phyloP scores from a whole-genome alignment of 2,797 vertebrate species.

The Lithobates pipiens region DNA sequence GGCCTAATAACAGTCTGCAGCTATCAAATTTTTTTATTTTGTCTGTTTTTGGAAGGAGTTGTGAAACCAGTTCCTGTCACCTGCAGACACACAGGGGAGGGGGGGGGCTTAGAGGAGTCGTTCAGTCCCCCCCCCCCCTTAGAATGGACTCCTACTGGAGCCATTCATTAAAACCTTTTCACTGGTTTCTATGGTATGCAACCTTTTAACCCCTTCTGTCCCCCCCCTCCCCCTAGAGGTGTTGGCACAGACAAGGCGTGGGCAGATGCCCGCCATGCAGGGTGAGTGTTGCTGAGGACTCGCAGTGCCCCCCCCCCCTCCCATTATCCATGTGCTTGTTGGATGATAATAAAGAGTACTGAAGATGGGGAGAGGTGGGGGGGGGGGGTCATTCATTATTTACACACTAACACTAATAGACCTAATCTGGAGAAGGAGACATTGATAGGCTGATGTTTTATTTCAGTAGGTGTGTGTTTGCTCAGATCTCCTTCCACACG shows the following conservation, averaged over 20 bases:
- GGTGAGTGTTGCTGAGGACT: constrained; percentile 12
- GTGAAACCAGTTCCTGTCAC: constrained; percentile 10
- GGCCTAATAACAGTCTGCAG: too few species aligned
- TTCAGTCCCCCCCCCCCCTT: too few species aligned
- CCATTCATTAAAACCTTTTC: constrained; percentile 42
- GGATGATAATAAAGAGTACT: too few species aligned
- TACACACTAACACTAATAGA: too few species aligned
- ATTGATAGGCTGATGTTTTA: too few species aligned
- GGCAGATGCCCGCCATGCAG: constrained; percentile 24
- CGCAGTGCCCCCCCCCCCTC: neutral
- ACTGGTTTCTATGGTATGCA: constrained; percentile 51
- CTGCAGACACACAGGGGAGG: neutral
- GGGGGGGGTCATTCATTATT: too few species aligned
- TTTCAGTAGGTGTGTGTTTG: neutral
- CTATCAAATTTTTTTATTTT: too few species aligned
- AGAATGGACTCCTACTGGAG: constrained; percentile 25
- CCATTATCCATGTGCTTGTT: too few species aligned
- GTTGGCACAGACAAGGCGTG: constrained; percentile 18
- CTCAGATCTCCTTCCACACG: neutral
- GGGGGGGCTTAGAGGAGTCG: too few species aligned
- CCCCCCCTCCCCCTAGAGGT: neutral
- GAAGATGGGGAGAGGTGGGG: too few species aligned
- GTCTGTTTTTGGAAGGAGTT: too few species aligned
- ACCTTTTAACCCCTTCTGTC: constrained; percentile 44
- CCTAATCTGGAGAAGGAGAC: too few species aligned